phyloP scores from a whole-genome alignment of 1,140 invertebrate species.

The Ceratoteleas bidentatus region DNA sequence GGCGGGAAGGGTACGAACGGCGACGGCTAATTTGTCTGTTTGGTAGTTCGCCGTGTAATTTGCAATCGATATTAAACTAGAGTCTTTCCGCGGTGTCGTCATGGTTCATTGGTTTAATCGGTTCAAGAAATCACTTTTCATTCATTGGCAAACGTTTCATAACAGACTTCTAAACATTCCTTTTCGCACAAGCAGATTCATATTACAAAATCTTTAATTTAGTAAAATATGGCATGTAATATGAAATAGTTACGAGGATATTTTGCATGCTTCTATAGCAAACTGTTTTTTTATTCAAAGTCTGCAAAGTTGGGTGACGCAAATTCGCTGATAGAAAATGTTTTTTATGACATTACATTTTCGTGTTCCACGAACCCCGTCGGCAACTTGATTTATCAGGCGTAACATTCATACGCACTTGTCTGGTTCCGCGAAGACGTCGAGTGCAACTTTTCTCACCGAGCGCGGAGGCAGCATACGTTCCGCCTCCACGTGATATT shows the following conservation, averaged over 20 bases:
- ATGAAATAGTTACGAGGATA: background rate
- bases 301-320: background rate
- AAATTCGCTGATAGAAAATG: background rate
- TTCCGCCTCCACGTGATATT: conserved; percentile 51
- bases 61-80: conserved; percentile 70
- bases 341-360: conserved; percentile 5
- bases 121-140: background rate
- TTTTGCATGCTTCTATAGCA: background rate
- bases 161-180: background rate
- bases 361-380: background rate
- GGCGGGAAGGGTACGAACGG: conserved; percentile 56
- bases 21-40: conserved; percentile 73
- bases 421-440: conserved; percentile 34
- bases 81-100: conserved; percentile 8
- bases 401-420: conserved; percentile 24
- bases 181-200: too few species aligned
- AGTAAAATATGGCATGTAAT: too few species aligned
- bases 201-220: too few species aligned
- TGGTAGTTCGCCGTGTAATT: conserved; percentile 58
- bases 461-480: conserved; percentile 21
- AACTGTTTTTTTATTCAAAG: background rate
- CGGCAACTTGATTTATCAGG: conserved; percentile 75
- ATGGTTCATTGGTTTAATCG: background rate
- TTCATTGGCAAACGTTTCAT: background rate
- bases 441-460: conserved; percentile 75